Evolutionary conservation across 2,888 invertebrate species (phyloP).

Genomic region (Penaeus monodon): DNA sequence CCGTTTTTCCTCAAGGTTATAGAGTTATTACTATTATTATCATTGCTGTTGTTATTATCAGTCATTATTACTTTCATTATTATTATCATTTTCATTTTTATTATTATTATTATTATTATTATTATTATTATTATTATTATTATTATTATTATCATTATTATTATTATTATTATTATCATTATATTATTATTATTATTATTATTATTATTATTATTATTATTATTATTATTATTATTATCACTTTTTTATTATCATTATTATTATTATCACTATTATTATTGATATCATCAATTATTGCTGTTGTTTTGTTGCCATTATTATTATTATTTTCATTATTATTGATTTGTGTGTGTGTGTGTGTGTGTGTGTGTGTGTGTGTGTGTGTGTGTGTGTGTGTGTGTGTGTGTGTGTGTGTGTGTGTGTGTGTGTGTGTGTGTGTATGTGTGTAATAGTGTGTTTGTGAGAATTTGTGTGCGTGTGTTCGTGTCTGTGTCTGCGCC

Average conservation of each 20-base stretch:
- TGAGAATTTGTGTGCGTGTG: too few relatives aligned
- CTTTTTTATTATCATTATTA: background rate
- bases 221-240: background rate
- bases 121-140: background rate
- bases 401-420: too few relatives aligned
- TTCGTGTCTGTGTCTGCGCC: too few relatives aligned
- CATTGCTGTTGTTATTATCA: background rate
- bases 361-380: too few relatives aligned
- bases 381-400: too few relatives aligned
- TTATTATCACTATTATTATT: background rate
- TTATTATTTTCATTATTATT: too few relatives aligned
- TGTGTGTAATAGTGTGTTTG: too few relatives aligned
- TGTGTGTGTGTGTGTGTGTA: too few relatives aligned
- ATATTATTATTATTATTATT: background rate
- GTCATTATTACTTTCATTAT: background rate
- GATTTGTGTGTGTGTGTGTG: too few relatives aligned
- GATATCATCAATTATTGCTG: background rate
- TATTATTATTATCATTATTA: background rate
- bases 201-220: background rate
- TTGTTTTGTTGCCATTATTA: too few relatives aligned
- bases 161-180: background rate
- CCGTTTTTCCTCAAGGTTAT: too few relatives aligned
- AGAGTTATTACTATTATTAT: too few relatives aligned
- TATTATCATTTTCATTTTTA: background rate
- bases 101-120: background rate